Conservation (phyloP, 92 coral and sea anemone species). For the Scolanthus callimorphus region DNA sequence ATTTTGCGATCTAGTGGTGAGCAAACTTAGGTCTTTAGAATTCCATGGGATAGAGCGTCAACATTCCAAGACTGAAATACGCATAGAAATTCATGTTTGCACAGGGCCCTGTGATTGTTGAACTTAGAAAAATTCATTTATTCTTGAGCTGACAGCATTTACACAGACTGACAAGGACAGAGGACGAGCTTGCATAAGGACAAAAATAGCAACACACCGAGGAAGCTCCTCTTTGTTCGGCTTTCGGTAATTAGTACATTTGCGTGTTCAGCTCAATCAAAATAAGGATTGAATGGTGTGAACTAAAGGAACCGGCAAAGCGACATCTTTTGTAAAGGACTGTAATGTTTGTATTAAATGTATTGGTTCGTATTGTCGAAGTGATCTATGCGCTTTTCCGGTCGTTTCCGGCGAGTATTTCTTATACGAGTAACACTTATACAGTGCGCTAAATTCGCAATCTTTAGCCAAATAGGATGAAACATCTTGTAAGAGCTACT, state of each 20-base stretch:
- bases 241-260: constrained; percentile 1
- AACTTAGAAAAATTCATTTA: constrained; percentile 64
- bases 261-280: neutral
- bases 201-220: constrained; percentile 60
- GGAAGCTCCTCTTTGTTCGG: neutral
- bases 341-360: too few species aligned
- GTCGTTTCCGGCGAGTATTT: too few species aligned
- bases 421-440: too few species aligned
- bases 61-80: constrained; percentile 1
- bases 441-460: too few species aligned
- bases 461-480: too few species aligned
- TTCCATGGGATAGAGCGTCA: neutral
- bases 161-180: constrained; percentile 57
- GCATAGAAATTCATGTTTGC: constrained; percentile 39
- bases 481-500: too few species aligned
- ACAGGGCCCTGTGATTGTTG: constrained; percentile 51
- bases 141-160: constrained; percentile 49
- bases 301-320: neutral
- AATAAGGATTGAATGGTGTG: constrained; percentile 2
- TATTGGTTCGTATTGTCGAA: too few species aligned
- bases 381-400: too few species aligned
- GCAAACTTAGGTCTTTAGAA: constrained; percentile 1
- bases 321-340: too few species aligned
- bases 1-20: neutral
- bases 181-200: constrained; percentile 31